Evolutionary conservation across 2,888 invertebrate genomes (phyloP).

Genomic region (Tenthredo amoena): DNA sequence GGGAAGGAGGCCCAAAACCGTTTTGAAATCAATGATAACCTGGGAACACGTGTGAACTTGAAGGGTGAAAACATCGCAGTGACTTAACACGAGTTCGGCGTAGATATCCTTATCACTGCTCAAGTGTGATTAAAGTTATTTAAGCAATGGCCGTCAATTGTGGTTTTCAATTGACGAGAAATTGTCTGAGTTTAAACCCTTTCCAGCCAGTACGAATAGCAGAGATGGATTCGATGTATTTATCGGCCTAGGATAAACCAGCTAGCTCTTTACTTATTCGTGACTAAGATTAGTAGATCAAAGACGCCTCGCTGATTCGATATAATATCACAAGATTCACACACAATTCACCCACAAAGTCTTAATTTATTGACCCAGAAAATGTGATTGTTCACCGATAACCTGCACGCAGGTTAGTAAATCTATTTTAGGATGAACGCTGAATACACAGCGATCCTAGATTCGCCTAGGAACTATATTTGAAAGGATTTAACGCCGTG

Average conservation of each 20-base stretch:
- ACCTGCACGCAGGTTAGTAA: slow-evolving; percentile 33
- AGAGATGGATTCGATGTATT: not conserved
- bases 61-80: not conserved
- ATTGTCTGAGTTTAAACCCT: not conserved
- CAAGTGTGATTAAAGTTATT: slow-evolving; percentile 40
- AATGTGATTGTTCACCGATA: slow-evolving; percentile 30
- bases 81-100: not conserved
- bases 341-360: not conserved
- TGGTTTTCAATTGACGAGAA: not conserved
- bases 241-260: not conserved
- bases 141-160: not conserved
- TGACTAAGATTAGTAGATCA: not conserved
- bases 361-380: slow-evolving; percentile 41
- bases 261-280: not conserved
- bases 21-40: slow-evolving; percentile 20
- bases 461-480: not conserved
- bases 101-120: not conserved
- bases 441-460: slow-evolving; percentile 4
- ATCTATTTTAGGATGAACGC: slow-evolving; percentile 18
- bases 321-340: slow-evolving; percentile 11
- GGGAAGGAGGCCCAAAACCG: not conserved
- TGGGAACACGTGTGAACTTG: not conserved
- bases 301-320: not conserved
- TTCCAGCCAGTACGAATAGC: not conserved
- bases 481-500: not conserved